Conservation (phyloP, 2,113 vertebrate genomes). For the Nothoprocta perdicaria region DNA sequence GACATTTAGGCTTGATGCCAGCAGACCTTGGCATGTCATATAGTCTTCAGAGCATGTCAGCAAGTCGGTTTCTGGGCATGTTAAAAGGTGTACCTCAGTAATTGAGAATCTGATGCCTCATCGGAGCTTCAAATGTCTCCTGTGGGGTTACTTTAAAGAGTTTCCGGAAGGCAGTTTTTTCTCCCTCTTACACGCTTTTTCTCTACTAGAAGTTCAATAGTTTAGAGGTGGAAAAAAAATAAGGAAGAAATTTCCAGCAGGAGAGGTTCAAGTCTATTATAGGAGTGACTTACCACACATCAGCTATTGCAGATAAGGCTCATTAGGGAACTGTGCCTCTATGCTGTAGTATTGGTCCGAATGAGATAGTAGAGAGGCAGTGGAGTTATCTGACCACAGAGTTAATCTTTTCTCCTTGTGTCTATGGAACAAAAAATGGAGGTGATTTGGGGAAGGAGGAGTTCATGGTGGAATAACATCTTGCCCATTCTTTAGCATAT, state of each 20-base stretch:
- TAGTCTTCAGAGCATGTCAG: constrained; percentile 46
- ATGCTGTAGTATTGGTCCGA: neutral
- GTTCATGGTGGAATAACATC: neutral
- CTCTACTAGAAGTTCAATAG: neutral
- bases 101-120: constrained; percentile 49
- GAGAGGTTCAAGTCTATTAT: neutral
- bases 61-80: constrained; percentile 34
- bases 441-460: neutral
- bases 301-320: neutral
- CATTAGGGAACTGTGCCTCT: neutral
- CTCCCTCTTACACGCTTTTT: neutral
- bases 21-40: constrained; percentile 7
- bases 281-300: neutral
- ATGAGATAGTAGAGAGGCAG: neutral
- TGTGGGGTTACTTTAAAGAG: neutral
- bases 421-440: neutral
- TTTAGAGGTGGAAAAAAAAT: neutral
- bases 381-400: neutral
- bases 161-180: constrained; percentile 2
- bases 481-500: neutral
- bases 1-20: constrained; percentile 18
- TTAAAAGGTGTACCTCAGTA: neutral
- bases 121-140: constrained; percentile 20
- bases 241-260: neutral
- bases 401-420: neutral